Conservation (phyloP, 2,113 vertebrate species). For the Cichladusa arquata region DNA sequence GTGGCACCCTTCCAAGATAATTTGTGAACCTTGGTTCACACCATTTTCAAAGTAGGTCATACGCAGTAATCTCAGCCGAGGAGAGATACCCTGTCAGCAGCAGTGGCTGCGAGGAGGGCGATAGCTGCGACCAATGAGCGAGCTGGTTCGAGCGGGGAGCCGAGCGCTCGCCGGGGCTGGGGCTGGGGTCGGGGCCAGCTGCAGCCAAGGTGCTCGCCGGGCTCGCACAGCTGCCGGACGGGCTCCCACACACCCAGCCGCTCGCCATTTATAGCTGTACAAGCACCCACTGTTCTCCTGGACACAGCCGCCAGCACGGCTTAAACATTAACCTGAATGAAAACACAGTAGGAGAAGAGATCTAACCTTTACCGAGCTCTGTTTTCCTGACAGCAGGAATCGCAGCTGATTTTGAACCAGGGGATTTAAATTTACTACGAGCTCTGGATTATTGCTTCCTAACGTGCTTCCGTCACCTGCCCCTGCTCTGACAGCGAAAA, state of each 20-base stretch:
- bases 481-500: not conserved
- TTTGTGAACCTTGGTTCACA: constrained; percentile 75
- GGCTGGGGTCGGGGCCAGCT: not conserved
- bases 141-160: not conserved
- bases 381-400: constrained; percentile 5
- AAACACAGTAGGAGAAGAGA: constrained; percentile 53
- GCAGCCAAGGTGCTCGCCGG: constrained; percentile 34
- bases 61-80: constrained; percentile 63
- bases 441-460: not conserved
- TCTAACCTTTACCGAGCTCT: constrained; percentile 55
- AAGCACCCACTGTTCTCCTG: constrained; percentile 42
- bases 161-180: not conserved
- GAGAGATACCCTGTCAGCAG: constrained; percentile 57
- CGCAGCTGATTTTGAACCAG: constrained; percentile 29
- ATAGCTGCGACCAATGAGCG: constrained; percentile 5
- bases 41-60: constrained; percentile 81
- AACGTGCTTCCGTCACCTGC: not conserved
- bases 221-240: constrained; percentile 31
- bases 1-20: constrained; percentile 68
- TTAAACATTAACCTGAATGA: constrained; percentile 73
- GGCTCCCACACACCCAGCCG: constrained; percentile 17
- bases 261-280: constrained; percentile 7
- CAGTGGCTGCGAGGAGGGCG: constrained; percentile 40
- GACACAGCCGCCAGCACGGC: not conserved
- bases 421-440: not conserved